Evolutionary conservation across 2,888 invertebrate genomes (phyloP), one percentile per base, ranked within the genome.

Genomic region (Trichogramma evanescens): DNA sequence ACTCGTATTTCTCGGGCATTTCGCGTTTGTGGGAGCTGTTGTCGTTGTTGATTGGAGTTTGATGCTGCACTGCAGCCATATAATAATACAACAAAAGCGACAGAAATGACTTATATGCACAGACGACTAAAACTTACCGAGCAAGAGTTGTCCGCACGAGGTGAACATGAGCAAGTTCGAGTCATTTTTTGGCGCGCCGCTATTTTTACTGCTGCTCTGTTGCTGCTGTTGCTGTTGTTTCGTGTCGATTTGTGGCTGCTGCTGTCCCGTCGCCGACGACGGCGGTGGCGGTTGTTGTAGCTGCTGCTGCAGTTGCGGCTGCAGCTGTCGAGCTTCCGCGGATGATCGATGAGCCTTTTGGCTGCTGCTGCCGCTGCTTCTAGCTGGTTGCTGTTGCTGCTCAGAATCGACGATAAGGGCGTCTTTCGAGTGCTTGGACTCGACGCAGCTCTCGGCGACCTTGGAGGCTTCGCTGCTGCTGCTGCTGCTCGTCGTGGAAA

Each of bases 381-480:
- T 50, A 4, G 9, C n/a, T 26, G 4, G 54, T n/a, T 54, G 54
- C 10, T 54, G 54, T 1, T 52, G 39, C 54, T 5, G n/a, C 5
- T 50, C 3, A 3, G 13, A 38, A 3, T 74, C 70, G 2, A 72
- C 67, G n/a, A 77, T 74, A 5, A 77, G 68, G n/a, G 71, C 68
- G 60, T 77, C 77, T 54, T 76, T 76, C 39, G 77, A 77, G 63
- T 76, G 73, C 48, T 76, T 77, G 4, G 76, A 76, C 43, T 76
- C 75, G 41, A 70, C 58, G 42, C 74, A 76, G 58, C 76, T 76
- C 9, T 75, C 75, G 4, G 74, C 67, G 58, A 75, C 75, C 6
- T 70, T 70, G 9, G 71, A 72, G 6, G 70, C 70, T 42, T 63
- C 66, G 1, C 70, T 67, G 10, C 64, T 58, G 26, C 66, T 64